These are phyloP conservation scores for Dipodomys ordii DNA, from an alignment of 2,113 vertebrate genomes.

Conservation along the genomic window DNA sequence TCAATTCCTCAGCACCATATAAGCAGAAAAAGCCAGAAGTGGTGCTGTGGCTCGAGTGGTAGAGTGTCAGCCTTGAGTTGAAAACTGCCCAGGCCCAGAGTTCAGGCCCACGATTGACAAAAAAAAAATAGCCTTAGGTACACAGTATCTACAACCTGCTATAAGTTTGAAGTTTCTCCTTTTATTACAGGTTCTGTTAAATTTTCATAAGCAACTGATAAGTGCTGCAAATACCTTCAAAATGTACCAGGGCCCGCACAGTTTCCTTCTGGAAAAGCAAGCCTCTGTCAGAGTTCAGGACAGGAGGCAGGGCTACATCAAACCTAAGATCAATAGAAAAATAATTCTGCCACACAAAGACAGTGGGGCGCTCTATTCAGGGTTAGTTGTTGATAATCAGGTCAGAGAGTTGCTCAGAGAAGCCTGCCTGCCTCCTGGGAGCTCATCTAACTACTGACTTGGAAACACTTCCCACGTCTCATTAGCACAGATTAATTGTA, in stretches of 20 bases:
- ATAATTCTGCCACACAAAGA: neutral
- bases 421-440: neutral
- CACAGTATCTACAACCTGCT: slow-evolving; percentile 21
- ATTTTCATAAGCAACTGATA: slow-evolving; percentile 66
- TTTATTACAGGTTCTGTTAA: slow-evolving; percentile 70
- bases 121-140: too few relatives aligned
- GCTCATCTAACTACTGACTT: neutral
- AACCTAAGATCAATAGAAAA: slow-evolving; percentile 41
- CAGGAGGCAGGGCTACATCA: neutral
- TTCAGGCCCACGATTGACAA: too few relatives aligned
- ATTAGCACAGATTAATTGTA: too few relatives aligned
- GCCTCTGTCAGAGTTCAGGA: neutral
- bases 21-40: too few relatives aligned
- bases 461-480: too few relatives aligned
- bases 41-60: too few relatives aligned
- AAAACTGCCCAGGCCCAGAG: too few relatives aligned
- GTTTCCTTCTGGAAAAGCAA: slow-evolving; percentile 1
- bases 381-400: neutral
- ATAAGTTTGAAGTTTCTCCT: slow-evolving; percentile 66
- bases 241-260: neutral
- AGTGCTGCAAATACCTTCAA: slow-evolving; percentile 40
- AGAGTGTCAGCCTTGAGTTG: too few relatives aligned
- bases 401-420: neutral
- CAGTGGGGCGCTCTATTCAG: neutral
- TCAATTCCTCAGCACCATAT: too few relatives aligned